Evolutionary conservation across 2,797 vertebrate species (phyloP).

Genomic region (Pseudopleuronectes americanus): DNA sequence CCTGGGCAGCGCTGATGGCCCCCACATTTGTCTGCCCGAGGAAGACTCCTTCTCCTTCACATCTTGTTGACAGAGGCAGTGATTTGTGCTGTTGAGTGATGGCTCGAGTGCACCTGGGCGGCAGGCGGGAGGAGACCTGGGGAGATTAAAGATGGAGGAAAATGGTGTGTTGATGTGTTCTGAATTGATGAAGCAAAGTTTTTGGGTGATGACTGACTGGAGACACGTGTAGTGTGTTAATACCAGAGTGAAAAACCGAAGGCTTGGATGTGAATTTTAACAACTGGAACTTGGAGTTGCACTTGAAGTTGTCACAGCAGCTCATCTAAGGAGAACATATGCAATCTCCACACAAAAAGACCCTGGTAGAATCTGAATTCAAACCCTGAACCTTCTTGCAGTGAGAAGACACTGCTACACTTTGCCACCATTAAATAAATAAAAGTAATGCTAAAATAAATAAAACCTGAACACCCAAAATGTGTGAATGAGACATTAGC

Average conservation of each 20-base stretch:
- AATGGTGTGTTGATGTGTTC: conserved; percentile 20
- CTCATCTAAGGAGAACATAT: not conserved
- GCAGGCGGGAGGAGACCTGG: conserved; percentile 40
- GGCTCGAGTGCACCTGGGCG: conserved; percentile 31
- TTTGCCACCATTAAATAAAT: no score
- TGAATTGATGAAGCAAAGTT: conserved; percentile 29
- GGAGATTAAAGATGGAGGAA: conserved; percentile 46
- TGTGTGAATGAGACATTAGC: no score
- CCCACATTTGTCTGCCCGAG: conserved; percentile 35
- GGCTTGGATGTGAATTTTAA: conserved; percentile 10
- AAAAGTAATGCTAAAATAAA: no score
- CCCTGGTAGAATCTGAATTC: no score
- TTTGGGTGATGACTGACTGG: conserved; percentile 3
- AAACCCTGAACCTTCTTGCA: no score
- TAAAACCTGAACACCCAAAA: no score
- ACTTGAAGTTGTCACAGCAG: not conserved
- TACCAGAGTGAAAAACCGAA: not conserved
- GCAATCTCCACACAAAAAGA: no score
- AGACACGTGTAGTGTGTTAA: conserved; percentile 11
- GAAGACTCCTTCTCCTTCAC: conserved; percentile 25
- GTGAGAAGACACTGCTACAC: no score
- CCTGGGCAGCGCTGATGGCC: conserved; percentile 44
- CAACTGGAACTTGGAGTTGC: not conserved
- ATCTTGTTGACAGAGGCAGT: conserved; percentile 52
- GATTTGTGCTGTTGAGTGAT: conserved; percentile 64